Conservation (phyloP, 2,797 vertebrate genomes). For the Arnoldichthys spilopterus region DNA sequence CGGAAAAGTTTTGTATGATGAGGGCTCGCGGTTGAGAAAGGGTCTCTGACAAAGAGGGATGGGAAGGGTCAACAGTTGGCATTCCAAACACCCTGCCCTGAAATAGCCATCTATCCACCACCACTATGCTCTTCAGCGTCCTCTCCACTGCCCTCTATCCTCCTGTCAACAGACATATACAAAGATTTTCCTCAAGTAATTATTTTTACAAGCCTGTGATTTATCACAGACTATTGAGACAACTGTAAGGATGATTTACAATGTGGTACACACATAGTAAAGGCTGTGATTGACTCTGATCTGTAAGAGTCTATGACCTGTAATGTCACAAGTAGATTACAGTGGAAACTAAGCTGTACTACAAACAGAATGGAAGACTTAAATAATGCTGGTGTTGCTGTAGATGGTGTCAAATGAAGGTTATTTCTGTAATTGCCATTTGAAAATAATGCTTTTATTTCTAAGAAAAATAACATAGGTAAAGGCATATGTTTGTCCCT, state of each 20-base stretch:
- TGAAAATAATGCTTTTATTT: too few species aligned
- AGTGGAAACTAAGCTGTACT: not conserved
- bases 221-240: not conserved
- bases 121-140: constrained; percentile 47
- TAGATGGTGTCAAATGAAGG: not conserved
- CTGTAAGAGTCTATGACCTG: not conserved
- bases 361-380: not conserved
- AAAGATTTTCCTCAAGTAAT: constrained; percentile 26
- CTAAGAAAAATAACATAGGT: too few species aligned
- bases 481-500: too few species aligned
- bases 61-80: constrained; percentile 67
- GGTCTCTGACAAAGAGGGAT: constrained; percentile 58
- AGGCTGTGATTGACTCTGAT: not conserved
- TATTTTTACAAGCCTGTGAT: not conserved
- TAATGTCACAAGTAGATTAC: too few species aligned
- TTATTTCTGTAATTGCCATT: too few species aligned
- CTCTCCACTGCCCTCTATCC: constrained; percentile 45
- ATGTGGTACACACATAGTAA: not conserved
- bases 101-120: constrained; percentile 68
- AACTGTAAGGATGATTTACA: not conserved
- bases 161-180: constrained; percentile 27
- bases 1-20: constrained; percentile 72
- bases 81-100: constrained; percentile 71
- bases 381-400: not conserved
- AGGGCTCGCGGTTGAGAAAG: constrained; percentile 68